These are phyloP conservation scores for Drosophila virilis DNA, from an alignment of 1,140 invertebrate genomes.

Conservation along the genomic window DNA sequence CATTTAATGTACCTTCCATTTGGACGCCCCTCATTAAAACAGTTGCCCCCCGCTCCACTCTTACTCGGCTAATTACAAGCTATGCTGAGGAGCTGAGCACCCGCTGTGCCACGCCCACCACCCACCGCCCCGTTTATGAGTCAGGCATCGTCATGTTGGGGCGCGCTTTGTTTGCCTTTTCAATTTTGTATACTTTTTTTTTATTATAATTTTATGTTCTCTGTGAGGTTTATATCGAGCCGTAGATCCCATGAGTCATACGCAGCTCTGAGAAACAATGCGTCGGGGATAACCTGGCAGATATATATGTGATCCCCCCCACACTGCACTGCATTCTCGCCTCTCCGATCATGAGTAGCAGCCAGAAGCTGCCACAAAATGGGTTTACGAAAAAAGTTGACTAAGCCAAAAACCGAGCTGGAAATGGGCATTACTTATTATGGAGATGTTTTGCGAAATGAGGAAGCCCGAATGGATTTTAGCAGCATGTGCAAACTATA, in stretches of 20 bases:
- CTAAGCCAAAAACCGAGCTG: constrained; percentile 10
- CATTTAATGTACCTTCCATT: background rate
- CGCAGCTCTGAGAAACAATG: constrained; percentile 5
- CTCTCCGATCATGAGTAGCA: background rate
- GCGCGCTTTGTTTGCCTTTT: constrained; percentile 36
- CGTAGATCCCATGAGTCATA: constrained; percentile 43
- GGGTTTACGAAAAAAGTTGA: background rate
- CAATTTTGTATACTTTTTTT: background rate
- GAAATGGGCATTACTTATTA: constrained; percentile 4
- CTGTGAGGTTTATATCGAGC: background rate
- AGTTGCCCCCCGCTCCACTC: background rate
- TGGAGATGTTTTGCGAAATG: background rate
- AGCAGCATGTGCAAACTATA: background rate
- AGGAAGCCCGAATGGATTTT: constrained; percentile 4
- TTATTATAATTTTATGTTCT: constrained; percentile 46
- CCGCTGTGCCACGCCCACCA: background rate
- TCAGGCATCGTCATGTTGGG: constrained; percentile 38
- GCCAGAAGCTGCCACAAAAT: background rate
- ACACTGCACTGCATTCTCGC: too few relatives aligned
- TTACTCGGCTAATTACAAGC: background rate
- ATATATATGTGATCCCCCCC: background rate
- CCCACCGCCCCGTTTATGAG: constrained; percentile 43
- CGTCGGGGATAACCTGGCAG: constrained; percentile 17
- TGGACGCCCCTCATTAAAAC: constrained; percentile 33
- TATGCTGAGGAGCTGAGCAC: constrained; percentile 8